Evolutionary conservation across 1,140 invertebrate genomes (phyloP).

Genomic region (Pseudomyrmex flavicornis): DNA sequence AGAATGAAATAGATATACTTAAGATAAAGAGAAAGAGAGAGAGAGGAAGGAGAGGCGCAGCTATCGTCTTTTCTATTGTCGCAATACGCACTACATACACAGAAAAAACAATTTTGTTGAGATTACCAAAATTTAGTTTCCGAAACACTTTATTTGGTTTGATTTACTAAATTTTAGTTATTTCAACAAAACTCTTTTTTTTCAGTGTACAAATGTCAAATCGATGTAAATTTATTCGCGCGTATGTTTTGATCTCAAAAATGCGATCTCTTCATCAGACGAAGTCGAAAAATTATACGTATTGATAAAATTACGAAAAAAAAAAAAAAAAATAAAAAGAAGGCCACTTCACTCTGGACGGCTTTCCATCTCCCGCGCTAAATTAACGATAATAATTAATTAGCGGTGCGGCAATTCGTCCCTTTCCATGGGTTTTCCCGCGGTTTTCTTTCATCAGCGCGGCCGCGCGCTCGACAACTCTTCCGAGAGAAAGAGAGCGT

Average conservation of each 20-base stretch:
- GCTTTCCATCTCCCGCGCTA: slow-evolving; percentile 40
- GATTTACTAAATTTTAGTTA: too few relatives aligned
- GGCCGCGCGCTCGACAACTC: slow-evolving; percentile 21
- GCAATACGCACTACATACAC: background rate
- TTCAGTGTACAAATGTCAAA: background rate
- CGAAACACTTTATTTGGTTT: too few relatives aligned
- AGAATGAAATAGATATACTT: background rate
- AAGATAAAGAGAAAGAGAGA: background rate
- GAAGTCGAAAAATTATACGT: background rate
- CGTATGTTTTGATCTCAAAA: background rate
- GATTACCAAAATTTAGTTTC: too few relatives aligned
- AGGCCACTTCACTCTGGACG: background rate
- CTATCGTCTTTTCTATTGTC: slow-evolving; percentile 1
- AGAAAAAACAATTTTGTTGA: background rate
- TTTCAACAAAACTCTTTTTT: too few relatives aligned
- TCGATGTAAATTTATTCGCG: slow-evolving; percentile 37
- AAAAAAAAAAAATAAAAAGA: too few relatives aligned
- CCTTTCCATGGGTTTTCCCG: background rate
- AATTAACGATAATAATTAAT: slow-evolving; percentile 69
- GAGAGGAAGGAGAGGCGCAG: background rate
- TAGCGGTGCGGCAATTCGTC: background rate
- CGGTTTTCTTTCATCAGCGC: slow-evolving; percentile 59
- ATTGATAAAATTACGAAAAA: background rate
- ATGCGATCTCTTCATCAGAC: background rate
- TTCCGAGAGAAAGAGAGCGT: background rate